phyloP scores from a whole-genome alignment of 2,113 vertebrate genomes.

The Pseudopipra pipra region DNA sequence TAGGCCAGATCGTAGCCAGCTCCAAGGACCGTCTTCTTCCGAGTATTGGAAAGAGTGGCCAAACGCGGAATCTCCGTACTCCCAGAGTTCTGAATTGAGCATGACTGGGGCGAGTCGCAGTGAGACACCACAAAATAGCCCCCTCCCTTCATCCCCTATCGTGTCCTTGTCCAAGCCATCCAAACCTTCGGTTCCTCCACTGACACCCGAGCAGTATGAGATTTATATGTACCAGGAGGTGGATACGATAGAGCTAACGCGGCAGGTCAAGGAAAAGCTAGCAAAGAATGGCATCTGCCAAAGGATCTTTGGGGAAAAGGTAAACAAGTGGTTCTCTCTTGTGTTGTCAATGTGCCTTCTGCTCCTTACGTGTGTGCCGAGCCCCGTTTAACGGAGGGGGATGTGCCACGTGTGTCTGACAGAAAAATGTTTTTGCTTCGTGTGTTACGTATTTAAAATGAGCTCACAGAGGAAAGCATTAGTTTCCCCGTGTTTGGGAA shows the following conservation, averaged over 20 bases:
- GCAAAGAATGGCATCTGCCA: conserved; percentile 94
- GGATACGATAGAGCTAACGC: conserved; percentile 90
- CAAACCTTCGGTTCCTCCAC: conserved; percentile 83
- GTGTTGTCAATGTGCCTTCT: not conserved
- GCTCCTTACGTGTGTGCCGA: not conserved
- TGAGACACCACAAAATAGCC: conserved; percentile 87
- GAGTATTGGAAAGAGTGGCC: conserved; percentile 91
- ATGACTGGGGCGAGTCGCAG: conserved; percentile 82
- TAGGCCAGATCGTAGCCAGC: conserved; percentile 77
- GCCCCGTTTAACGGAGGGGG: not conserved
- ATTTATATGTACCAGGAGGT: conserved; percentile 94
- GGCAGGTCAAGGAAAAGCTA: conserved; percentile 91
- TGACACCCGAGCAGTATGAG: conserved; percentile 92
- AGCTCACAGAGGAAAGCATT: not conserved
- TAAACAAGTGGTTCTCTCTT: conserved; percentile 65
- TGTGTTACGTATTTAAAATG: not conserved
- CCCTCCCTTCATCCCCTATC: conserved; percentile 83
- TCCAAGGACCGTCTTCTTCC: conserved; percentile 80
- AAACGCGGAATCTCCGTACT: conserved; percentile 84
- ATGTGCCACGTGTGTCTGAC: rapidly evolving
- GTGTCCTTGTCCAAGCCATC: conserved; percentile 81
- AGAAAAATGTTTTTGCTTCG: not conserved
- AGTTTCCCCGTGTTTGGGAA: not conserved
- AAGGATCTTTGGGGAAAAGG: conserved; percentile 93
- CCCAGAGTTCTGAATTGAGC: conserved; percentile 85